phyloP scores from a whole-genome alignment of 2,113 vertebrate genomes.

The Buteo buteo region DNA sequence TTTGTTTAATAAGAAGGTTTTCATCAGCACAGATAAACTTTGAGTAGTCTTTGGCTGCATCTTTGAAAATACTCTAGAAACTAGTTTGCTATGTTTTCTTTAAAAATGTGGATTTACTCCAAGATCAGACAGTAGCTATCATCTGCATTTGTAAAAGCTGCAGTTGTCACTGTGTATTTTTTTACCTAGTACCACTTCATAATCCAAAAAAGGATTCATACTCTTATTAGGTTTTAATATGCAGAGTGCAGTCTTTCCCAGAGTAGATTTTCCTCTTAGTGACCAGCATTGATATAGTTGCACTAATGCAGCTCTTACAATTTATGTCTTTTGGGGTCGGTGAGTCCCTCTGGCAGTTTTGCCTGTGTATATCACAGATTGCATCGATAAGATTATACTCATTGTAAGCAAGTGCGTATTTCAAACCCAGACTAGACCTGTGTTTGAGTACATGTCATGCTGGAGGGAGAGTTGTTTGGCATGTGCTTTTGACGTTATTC shows the following conservation, averaged over 20 bases:
- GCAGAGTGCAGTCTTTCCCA: not conserved
- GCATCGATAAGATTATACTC: not conserved
- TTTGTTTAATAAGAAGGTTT: not conserved
- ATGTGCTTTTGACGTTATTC: not conserved
- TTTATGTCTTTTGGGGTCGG: fast-evolving
- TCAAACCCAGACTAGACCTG: not conserved
- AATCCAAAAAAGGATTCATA: not conserved
- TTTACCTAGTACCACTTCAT: not conserved
- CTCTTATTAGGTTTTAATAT: not conserved
- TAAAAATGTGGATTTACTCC: not conserved
- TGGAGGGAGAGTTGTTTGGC: not conserved
- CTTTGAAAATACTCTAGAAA: not conserved
- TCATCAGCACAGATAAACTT: not conserved
- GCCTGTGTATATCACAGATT: not conserved
- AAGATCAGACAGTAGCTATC: not conserved
- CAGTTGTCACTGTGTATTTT: not conserved
- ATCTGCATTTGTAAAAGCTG: not conserved
- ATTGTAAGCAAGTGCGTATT: not conserved
- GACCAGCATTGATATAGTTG: not conserved
- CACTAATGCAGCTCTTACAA: not conserved
- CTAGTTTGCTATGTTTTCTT: not conserved
- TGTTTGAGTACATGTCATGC: not conserved
- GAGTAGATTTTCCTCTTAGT: not conserved
- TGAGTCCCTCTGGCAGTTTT: not conserved
- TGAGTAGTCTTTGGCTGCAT: not conserved